Conservation (phyloP, 64 coral and sea anemone species). For the Hydrozoanthus tunicans region DNA sequence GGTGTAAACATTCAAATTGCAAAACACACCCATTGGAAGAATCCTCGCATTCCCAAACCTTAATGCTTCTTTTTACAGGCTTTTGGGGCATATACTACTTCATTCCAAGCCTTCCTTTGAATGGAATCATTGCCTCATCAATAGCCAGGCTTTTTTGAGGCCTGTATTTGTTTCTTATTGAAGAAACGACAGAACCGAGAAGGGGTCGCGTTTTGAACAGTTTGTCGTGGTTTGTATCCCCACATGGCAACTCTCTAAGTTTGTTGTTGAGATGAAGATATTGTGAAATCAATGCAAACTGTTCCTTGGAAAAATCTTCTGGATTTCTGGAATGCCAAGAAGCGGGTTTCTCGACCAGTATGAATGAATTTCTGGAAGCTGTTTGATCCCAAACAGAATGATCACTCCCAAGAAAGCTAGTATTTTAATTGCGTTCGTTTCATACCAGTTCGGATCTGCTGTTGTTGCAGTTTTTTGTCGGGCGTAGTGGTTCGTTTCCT, state of each 20-base stretch:
- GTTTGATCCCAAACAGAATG: conserved; percentile 40
- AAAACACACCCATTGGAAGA: conserved; percentile 30
- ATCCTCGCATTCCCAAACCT: conserved; percentile 54
- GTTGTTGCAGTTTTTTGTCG: background rate
- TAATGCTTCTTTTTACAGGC: conserved; percentile 47
- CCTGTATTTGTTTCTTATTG: conserved; percentile 23
- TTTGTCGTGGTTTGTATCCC: conserved; percentile 43
- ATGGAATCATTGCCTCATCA: background rate
- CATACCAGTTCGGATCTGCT: background rate
- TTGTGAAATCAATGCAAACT: conserved; percentile 22
- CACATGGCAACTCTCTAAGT: conserved; percentile 1
- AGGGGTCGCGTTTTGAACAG: conserved; percentile 31
- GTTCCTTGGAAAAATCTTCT: conserved; percentile 33
- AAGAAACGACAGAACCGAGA: conserved; percentile 14
- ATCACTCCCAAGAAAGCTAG: conserved; percentile 19
- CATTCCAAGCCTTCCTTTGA: conserved; percentile 51
- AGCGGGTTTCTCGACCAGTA: conserved; percentile 42
- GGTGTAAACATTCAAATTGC: conserved; percentile 46
- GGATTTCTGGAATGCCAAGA: conserved; percentile 16
- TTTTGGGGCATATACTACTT: conserved; percentile 65
- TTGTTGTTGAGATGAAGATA: conserved; percentile 51
- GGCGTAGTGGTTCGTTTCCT: conserved; percentile 12
- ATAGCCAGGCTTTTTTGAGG: background rate
- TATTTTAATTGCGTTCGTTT: background rate
- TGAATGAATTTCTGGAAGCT: background rate